These are phyloP conservation scores for Sigmodon hispidus DNA, from an alignment of 2,113 vertebrate species.

Conservation along the genomic window DNA sequence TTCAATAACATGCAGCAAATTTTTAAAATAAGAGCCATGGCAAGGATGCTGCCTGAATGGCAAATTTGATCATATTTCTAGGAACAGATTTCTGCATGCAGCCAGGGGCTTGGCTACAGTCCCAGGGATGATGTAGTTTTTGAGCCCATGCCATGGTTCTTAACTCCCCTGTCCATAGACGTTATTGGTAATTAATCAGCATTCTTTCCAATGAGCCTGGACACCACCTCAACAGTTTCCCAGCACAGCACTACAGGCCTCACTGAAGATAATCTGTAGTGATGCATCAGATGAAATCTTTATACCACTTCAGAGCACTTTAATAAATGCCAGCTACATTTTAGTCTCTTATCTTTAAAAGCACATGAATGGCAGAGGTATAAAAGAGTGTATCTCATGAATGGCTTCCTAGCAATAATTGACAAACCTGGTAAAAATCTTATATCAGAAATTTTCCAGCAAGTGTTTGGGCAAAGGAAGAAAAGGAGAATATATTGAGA, in stretches of 20 bases:
- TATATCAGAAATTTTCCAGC: neutral
- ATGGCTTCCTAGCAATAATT: neutral
- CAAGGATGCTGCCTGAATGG: neutral
- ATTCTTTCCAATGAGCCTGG: conserved; percentile 32
- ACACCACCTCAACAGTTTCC: neutral
- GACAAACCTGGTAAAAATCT: neutral
- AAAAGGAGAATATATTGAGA: neutral
- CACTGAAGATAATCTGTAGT: neutral
- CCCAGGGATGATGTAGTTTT: conserved; percentile 17
- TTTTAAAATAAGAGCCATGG: neutral
- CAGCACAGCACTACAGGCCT: neutral
- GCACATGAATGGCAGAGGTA: neutral
- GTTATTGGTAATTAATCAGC: conserved; percentile 56
- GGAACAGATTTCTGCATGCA: conserved; percentile 6
- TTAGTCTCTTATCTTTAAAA: conserved; percentile 5
- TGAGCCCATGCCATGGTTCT: conserved; percentile 16
- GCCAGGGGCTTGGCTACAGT: conserved; percentile 15
- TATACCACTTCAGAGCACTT: conserved; percentile 5
- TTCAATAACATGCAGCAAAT: neutral
- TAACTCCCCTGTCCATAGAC: conserved; percentile 24
- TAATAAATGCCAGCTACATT: conserved; percentile 9
- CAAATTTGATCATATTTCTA: conserved; percentile 46
- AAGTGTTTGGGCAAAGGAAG: neutral
- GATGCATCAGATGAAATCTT: neutral
- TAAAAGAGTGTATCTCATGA: neutral